Evolutionary conservation across 2,888 invertebrate species (phyloP).

Genomic region (Pycnomerus fuliginosus): DNA sequence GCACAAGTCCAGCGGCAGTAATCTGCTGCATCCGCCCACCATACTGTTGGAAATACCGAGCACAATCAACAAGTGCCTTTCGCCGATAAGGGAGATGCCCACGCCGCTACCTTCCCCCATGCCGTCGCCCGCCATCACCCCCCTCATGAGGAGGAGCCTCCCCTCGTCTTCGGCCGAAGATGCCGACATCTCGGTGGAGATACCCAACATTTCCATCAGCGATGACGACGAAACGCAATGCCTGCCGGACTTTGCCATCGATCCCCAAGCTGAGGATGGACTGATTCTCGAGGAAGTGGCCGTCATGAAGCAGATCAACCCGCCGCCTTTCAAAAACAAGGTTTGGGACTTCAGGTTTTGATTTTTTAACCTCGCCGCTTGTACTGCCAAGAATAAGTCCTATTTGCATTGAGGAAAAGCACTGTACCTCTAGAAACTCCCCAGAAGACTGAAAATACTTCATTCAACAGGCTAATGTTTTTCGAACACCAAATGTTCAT

Average conservation of each 20-base stretch:
- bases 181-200: constrained; percentile 54
- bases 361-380: no score
- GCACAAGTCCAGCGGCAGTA: constrained; percentile 62
- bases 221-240: constrained; percentile 47
- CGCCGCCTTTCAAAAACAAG: not conserved
- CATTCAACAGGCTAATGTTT: no score
- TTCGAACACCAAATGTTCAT: no score
- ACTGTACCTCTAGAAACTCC: no score
- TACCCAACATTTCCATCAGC: constrained; percentile 50
- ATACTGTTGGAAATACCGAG: constrained; percentile 77
- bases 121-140: constrained; percentile 70
- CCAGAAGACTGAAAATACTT: no score
- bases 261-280: constrained; percentile 52
- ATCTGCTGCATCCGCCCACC: constrained; percentile 69
- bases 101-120: constrained; percentile 74
- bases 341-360: no score
- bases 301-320: constrained; percentile 44
- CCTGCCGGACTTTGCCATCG: constrained; percentile 48
- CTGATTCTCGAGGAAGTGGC: constrained; percentile 51
- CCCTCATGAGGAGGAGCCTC: constrained; percentile 56
- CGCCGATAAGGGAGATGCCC: constrained; percentile 76
- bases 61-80: constrained; percentile 73
- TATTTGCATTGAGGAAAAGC: no score
- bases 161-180: constrained; percentile 55
- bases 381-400: no score